phyloP scores from a whole-genome alignment of 2,888 invertebrate genomes.

The Polyploca ridens region DNA sequence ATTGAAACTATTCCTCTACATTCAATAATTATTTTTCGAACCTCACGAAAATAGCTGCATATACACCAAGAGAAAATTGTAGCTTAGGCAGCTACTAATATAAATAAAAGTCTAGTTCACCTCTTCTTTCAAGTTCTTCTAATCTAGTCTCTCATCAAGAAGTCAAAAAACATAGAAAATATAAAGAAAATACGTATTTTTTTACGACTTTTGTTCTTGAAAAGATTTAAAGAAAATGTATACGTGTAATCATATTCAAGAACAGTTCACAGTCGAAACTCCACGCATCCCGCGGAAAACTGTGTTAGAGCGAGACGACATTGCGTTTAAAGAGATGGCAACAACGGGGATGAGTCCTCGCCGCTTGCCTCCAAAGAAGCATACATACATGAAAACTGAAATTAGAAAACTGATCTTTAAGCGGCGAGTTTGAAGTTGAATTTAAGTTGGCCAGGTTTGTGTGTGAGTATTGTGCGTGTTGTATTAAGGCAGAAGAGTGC shows the following conservation, averaged over 20 bases:
- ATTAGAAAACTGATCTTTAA: slow-evolving; percentile 26
- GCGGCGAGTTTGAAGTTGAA: slow-evolving; percentile 11
- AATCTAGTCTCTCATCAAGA: too few relatives aligned
- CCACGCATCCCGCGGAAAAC: slow-evolving; percentile 71
- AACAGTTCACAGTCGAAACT: slow-evolving; percentile 37
- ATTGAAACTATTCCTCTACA: background rate
- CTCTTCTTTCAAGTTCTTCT: too few relatives aligned
- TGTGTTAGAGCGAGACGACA: slow-evolving; percentile 75
- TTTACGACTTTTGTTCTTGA: background rate
- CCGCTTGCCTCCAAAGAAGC: slow-evolving; percentile 37
- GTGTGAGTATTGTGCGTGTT: slow-evolving; percentile 80
- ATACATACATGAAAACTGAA: slow-evolving; percentile 29
- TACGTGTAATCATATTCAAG: slow-evolving; percentile 1
- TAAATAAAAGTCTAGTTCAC: background rate
- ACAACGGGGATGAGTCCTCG: slow-evolving; percentile 74
- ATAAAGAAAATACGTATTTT: background rate
- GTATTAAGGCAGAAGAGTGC: slow-evolving; percentile 83
- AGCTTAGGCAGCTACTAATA: background rate
- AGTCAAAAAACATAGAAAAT: background rate
- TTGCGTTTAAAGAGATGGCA: slow-evolving; percentile 76
- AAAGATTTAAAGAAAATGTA: background rate
- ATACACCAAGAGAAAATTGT: too few relatives aligned
- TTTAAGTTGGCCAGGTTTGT: slow-evolving; percentile 26
- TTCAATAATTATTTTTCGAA: background rate
- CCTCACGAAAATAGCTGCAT: background rate